Base-by-base conservation (phyloP, 2,113 vertebrate species). In the Mohoua ochrocephala region DNA sequence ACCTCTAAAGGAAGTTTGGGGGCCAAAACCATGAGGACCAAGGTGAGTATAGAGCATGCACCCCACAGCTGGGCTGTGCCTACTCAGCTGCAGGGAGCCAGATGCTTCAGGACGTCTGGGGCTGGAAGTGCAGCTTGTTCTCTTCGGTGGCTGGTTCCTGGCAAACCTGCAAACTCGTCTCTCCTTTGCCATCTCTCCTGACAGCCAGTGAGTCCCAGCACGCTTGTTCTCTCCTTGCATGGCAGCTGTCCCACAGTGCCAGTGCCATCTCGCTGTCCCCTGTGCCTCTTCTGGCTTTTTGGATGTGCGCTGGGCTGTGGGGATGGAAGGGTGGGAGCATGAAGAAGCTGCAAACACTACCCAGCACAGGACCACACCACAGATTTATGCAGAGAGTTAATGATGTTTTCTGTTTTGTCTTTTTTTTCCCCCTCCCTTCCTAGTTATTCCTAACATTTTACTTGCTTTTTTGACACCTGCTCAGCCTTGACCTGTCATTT, bases 401-500 rank as follows among this genome's bases (percentile, higher is more conserved):
- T n/a, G 15, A 71, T 56, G 44, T 89, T 91, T 86, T 87, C 76
- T 77, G 26, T 24, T 93, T 84, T 53, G n/a, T 45, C 33, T 35
- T 26, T 31, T 65, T 57, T 68, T 74, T 93, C 12, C 68, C 41
- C 2, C 22, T 35, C 44, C 22, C 15, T 56, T 81, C 49, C 73
- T 81, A 87, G 69, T 84, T 92, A 92, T 84, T 92, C 56, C 68
- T 91, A 92, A 81, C 69, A 75, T 89, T 95, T 89, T 68, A 49
- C 73, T 95, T 89, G 80, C 61, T 74, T 89, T 96, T 93, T 77
- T 97, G 91, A 94, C 96, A 96, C 76, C 94, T 95, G 91, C 86
- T 95, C 60, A 92, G 91, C 77, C 65, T 95, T 94, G 94, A 97
- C 93, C 94, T 87, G 86, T 95, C 89, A 93, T 96, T 96, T 97